These are phyloP conservation scores for Drosophila ustulata DNA, from an alignment of 2,888 invertebrate species.

Conservation along the genomic window DNA sequence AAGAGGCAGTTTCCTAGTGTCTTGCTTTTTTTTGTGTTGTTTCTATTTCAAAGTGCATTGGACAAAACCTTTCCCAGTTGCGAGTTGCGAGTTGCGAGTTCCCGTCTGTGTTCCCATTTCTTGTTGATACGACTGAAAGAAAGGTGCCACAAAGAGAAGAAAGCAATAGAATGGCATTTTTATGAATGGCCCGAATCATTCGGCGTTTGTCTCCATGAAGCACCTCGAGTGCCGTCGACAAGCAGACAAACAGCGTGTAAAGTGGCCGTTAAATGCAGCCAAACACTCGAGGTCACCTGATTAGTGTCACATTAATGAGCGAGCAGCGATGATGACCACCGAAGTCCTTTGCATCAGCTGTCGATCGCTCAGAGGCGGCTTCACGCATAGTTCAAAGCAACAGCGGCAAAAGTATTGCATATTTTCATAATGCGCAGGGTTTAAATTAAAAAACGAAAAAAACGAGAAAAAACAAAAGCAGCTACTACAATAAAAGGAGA, in stretches of 20 bases:
- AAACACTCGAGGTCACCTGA: slow-evolving; percentile 73
- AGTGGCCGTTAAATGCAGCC: slow-evolving; percentile 64
- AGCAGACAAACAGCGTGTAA: slow-evolving; percentile 61
- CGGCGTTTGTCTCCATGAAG: slow-evolving; percentile 29
- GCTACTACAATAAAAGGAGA: slow-evolving; percentile 5
- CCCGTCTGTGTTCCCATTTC: slow-evolving; percentile 55
- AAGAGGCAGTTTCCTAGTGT: slow-evolving; percentile 32
- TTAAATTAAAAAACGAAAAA: not conserved
- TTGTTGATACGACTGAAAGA: slow-evolving; percentile 65
- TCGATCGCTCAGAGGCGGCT: slow-evolving; percentile 40
- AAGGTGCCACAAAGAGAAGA: slow-evolving; percentile 75
- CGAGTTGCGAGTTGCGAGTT: slow-evolving; percentile 43
- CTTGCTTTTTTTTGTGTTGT: slow-evolving; percentile 27
- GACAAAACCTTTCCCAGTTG: slow-evolving; percentile 58
- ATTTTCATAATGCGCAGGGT: slow-evolving; percentile 31
- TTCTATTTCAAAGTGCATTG: slow-evolving; percentile 48
- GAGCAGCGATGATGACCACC: not conserved
- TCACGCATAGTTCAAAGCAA: slow-evolving; percentile 45
- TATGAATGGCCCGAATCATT: slow-evolving; percentile 67
- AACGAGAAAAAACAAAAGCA: not conserved
- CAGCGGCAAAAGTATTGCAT: slow-evolving; percentile 33
- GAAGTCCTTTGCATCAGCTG: slow-evolving; percentile 43
- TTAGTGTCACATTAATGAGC: slow-evolving; percentile 69
- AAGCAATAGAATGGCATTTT: slow-evolving; percentile 76
- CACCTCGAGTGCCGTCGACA: slow-evolving; percentile 47